Base-by-base conservation (phyloP, 2,888 invertebrate genomes). In the Troglohyphantes excavatus region DNA sequence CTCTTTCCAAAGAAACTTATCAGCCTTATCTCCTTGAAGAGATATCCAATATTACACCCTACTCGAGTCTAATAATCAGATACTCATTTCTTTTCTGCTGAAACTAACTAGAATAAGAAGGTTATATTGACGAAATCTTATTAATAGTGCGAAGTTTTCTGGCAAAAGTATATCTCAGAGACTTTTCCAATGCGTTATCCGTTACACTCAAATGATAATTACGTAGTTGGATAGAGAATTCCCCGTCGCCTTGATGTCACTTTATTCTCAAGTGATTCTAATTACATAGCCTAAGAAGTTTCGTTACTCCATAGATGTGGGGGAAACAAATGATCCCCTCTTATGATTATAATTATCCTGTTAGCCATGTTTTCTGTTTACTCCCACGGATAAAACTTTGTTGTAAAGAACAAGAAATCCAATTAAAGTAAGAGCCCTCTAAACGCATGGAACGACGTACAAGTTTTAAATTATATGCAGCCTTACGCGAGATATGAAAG, bases 271-370 rank as follows among this genome's bases (percentile, higher is more conserved):
- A 78, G 65, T 78, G 78, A 78, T 78, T 78, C 78, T 78, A 78
- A 78, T 78, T 78, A 65, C 78, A 78, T 65, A 63, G 63, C 63
- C 43, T 39, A 78, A 78, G 78, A 78, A 63, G 65, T 78, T 78
- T 26, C 23, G 75, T 53, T 29, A 5, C 59, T n/a, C 29, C 53
- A 46, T 59, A 75, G 75, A 59, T 27, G 63, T 63, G 39, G 39
- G 65, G 17, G 65, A 78, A 78, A 78, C 78, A 65, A 78, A 78
- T 78, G 78, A 78, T 39, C 65, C 65, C 78, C 43, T 63, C 78
- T 78, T 78, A 78, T 78, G 78, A 78, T 78, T 78, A 78, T 78
- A 78, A 78, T 78, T 78, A 78, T 65, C 78, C 75, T 75, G 75
- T 75, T 75, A 75, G 75, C 75, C 33, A 61, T 63, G 78, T 63